phyloP scores from a whole-genome alignment of 2,797 vertebrate genomes.

The Pelochelys cantorii region DNA sequence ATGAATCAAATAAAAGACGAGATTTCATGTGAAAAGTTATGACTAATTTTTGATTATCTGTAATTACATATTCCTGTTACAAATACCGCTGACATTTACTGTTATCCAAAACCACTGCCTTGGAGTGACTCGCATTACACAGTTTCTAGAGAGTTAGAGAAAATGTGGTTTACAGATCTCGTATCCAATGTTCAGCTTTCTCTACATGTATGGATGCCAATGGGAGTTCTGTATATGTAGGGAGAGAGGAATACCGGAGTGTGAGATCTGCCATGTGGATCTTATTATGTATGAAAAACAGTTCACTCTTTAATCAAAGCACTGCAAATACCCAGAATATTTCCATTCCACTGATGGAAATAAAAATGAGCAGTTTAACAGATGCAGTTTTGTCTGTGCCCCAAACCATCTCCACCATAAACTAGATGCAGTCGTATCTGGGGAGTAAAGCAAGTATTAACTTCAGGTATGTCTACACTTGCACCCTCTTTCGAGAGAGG shows the following conservation, averaged over 20 bases:
- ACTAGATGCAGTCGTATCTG: not conserved
- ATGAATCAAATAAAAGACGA: conserved; percentile 9
- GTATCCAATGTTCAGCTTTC: not conserved
- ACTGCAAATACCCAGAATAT: not conserved
- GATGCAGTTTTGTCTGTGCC: not conserved
- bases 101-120: not conserved
- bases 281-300: fast-evolving
- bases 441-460: not conserved
- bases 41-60: not conserved
- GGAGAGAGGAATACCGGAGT: not conserved
- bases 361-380: not conserved
- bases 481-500: no score
- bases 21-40: not conserved
- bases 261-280: not conserved
- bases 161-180: not conserved
- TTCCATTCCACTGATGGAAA: not conserved
- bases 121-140: not conserved
- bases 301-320: not conserved
- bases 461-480: no score
- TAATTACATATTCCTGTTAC: not conserved
- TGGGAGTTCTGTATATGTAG: not conserved
- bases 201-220: not conserved
- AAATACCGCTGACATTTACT: not conserved
- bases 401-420: conserved; percentile 22
- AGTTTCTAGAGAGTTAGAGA: not conserved